Evolutionary conservation across 2,888 invertebrate genomes (phyloP).

Genomic region (Mantis religiosa): DNA sequence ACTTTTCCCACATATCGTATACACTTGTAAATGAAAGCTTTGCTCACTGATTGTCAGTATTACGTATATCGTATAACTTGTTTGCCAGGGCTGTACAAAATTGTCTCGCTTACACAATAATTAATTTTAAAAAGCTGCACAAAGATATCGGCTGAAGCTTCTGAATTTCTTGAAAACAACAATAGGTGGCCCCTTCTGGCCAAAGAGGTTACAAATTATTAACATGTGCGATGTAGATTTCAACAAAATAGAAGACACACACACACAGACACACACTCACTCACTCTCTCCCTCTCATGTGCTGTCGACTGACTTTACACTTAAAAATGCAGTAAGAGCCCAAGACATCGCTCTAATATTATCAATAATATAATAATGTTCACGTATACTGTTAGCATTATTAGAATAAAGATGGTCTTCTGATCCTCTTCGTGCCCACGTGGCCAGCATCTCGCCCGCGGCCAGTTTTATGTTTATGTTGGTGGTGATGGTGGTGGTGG

Average conservation of each 20-base stretch:
- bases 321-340: not conserved
- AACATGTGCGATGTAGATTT: not conserved
- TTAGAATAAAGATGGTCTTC: not conserved
- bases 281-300: not conserved
- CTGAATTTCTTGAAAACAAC: not conserved
- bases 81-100: not conserved
- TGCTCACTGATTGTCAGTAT: constrained; percentile 29
- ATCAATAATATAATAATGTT: constrained; percentile 11
- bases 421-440: not conserved
- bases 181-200: not conserved
- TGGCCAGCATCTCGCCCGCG: not conserved
- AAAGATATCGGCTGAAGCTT: not conserved
- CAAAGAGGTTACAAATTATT: not conserved
- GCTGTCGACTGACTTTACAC: not conserved
- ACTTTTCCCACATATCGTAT: not conserved
- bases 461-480: not conserved
- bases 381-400: constrained; percentile 24
- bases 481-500: constrained; percentile 6
- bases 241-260: not conserved
- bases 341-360: not conserved
- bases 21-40: not conserved
- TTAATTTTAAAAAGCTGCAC: constrained; percentile 10
- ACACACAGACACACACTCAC: not conserved
- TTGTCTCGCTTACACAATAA: not conserved
- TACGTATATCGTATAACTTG: constrained; percentile 30